A percentile compares a stretch with the other conserved stretches of the same genome.
These are phyloP conservation scores for Atta cephalotes DNA, from an alignment of 1,140 invertebrate species.

Conservation along the genomic window DNA sequence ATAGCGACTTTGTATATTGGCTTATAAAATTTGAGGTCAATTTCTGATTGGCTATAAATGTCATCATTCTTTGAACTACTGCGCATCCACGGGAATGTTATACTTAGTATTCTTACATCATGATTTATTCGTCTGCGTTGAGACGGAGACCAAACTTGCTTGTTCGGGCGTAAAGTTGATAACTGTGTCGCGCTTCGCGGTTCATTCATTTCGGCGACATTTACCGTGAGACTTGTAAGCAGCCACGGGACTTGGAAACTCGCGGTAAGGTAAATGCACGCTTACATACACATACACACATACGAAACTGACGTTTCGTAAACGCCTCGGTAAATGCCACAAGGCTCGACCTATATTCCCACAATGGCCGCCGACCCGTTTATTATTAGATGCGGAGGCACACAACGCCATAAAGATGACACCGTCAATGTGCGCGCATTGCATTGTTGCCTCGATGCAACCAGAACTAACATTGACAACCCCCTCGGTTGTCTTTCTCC, in stretches of 20 bases:
- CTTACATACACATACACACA: too few relatives aligned
- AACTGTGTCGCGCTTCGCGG: constrained; percentile 36
- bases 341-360: constrained; percentile 79
- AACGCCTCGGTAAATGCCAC: constrained; percentile 60
- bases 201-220: constrained; percentile 25
- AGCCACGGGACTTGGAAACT: constrained; percentile 11
- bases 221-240: constrained; percentile 18
- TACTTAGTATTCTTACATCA: too few relatives aligned
- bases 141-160: not conserved
- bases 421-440: constrained; percentile 7
- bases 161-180: constrained; percentile 29
- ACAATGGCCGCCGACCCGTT: constrained; percentile 78
- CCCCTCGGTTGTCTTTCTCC: not conserved
- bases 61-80: too few relatives aligned
- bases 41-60: too few relatives aligned
- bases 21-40: too few relatives aligned
- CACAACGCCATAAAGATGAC: constrained; percentile 63
- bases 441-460: not conserved
- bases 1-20: too few relatives aligned
- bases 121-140: too few relatives aligned
- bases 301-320: constrained; percentile 41
- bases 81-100: too few relatives aligned
- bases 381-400: constrained; percentile 77
- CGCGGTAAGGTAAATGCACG: constrained; percentile 21
- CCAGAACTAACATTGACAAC: not conserved